Base-by-base conservation (phyloP, 53 echinoderm and acorn worm genomes). In the Echinarachnius parma region DNA sequence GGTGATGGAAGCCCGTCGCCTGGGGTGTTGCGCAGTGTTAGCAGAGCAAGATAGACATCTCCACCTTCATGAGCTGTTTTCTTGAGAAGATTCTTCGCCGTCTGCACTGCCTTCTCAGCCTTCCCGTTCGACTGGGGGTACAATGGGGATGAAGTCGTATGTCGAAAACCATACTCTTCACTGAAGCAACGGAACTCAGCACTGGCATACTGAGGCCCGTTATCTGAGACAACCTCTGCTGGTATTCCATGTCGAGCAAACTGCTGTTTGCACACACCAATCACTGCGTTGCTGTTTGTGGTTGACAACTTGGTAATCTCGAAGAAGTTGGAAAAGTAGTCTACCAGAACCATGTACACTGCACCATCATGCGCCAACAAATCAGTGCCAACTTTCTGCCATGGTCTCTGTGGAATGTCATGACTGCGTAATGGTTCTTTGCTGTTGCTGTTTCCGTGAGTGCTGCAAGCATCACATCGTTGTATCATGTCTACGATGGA, bases 301-400 rank as follows among this genome's bases (percentile, higher is more conserved):
- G 34, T 60, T 10, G 34, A 34, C 37, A 80, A 18, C 29, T 70
- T 80, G 25, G 66, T 62, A 2, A 91, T 56, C 60, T 91, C 80
- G 44, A 87, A 70, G 50, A 31, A 82, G 75, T 68, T 79, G 1
- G 77, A 80, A 20, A 77, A 87, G 39, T 80, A 91, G 62, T 91
- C 86, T 5, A 91, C 82, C 20, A 83, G 25, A 45, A 76, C 46
- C 18, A 83, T 27, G 33, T 82, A 59, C 18, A 0, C 28, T 27
- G 30, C 25, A 27, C 31, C 31, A 10, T 0, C 66, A 29, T 54
- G 34, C 60, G 34, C 61, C 25, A 72, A 81, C 61, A 72, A 39
- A 50, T 81, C 81, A 25, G 9, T 67, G n/a, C 81, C 62, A 11
- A 81, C 24, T 72, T 72, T 71, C 61, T 71, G 29, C 81, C 81